Percentiles rank a stretch among this genome's conserved stretches.
Conservation (phyloP, 2,113 vertebrate genomes). For the Laterallus jamaicensis region DNA sequence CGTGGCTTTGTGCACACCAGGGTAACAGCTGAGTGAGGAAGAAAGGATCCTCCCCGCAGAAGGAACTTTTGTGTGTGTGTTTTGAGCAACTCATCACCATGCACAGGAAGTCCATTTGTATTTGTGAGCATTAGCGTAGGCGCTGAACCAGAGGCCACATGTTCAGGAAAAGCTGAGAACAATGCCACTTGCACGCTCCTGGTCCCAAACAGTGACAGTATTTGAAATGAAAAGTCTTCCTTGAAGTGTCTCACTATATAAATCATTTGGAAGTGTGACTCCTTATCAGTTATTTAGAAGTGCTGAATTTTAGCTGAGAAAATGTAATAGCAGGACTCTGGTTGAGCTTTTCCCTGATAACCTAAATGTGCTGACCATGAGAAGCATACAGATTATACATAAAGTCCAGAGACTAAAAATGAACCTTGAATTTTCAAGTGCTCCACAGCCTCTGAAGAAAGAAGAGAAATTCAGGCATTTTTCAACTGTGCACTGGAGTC, state of each 20-base stretch:
- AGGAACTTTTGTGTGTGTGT: background rate
- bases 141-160: background rate
- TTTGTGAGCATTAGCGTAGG: background rate
- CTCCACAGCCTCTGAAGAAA: background rate
- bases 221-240: slow-evolving; percentile 40
- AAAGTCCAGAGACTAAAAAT: slow-evolving; percentile 20
- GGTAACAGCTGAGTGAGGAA: background rate
- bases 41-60: background rate
- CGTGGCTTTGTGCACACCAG: slow-evolving; percentile 15
- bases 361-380: slow-evolving; percentile 13
- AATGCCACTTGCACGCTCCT: background rate
- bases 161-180: slow-evolving; percentile 30
- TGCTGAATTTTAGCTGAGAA: slow-evolving; percentile 35
- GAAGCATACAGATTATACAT: slow-evolving; percentile 26
- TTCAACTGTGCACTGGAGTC: background rate
- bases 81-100: slow-evolving; percentile 3
- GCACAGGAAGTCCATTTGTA: background rate
- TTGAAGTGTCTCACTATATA: slow-evolving; percentile 33
- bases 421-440: slow-evolving; percentile 31
- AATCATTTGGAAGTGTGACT: slow-evolving; percentile 18
- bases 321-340: slow-evolving; percentile 43
- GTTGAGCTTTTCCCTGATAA: slow-evolving; percentile 27
- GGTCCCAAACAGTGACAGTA: background rate
- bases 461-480: background rate
- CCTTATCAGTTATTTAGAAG: slow-evolving; percentile 38